These are phyloP conservation scores for Perccottus glenii DNA, from an alignment of 2,113 vertebrate species.

Conservation along the genomic window DNA sequence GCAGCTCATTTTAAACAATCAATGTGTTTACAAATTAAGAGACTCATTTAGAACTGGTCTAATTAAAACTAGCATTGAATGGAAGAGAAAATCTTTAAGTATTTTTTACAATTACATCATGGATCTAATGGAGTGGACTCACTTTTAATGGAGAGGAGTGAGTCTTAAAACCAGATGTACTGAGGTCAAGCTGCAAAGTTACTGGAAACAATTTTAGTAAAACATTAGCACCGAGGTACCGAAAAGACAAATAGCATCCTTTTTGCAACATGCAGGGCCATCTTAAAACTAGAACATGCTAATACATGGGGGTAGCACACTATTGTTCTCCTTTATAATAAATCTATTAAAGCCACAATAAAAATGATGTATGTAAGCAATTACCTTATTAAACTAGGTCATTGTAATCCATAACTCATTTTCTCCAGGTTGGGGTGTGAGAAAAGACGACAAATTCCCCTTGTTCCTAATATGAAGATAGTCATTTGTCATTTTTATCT, in stretches of 20 bases:
- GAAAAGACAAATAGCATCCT: constrained; percentile 2
- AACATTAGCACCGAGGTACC: constrained; percentile 12
- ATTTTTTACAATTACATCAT: constrained; percentile 43
- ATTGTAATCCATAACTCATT: constrained; percentile 66
- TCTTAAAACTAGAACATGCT: constrained; percentile 20
- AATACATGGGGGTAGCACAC: constrained; percentile 18
- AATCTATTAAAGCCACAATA: constrained; percentile 38
- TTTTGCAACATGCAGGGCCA: background rate
- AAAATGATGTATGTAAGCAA: constrained; percentile 52
- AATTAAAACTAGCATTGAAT: constrained; percentile 43
- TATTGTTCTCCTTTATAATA: constrained; percentile 17
- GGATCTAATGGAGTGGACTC: constrained; percentile 1
- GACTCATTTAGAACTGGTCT: constrained; percentile 43
- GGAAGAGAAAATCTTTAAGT: constrained; percentile 31
- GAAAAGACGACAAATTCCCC: constrained; percentile 45
- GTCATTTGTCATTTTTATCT: constrained; percentile 59
- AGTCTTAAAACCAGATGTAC: too few species aligned
- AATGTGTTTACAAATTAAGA: constrained; percentile 53
- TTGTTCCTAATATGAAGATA: constrained; percentile 51
- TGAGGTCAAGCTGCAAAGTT: background rate
- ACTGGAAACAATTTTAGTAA: too few species aligned
- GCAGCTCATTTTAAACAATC: constrained; percentile 58
- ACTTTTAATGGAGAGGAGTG: background rate
- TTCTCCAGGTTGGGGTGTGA: constrained; percentile 31
- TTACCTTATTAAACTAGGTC: constrained; percentile 65